These are phyloP conservation scores for Pteronotus mesoamericanus DNA, from an alignment of 2,797 vertebrate genomes.

Conservation along the genomic window DNA sequence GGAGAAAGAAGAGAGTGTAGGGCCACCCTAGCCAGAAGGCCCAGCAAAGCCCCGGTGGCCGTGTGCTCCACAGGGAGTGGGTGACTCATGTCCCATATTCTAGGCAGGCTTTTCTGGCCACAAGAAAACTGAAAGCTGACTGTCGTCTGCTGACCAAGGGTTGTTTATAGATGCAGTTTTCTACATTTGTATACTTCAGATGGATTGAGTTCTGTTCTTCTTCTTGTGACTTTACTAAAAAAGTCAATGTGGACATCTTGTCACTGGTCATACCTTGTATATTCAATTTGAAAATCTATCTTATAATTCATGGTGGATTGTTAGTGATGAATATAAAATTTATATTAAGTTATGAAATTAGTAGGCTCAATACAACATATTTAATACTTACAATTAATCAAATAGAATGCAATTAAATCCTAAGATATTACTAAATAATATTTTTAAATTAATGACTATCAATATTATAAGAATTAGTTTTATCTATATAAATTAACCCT, in stretches of 20 bases:
- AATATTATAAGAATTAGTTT: constrained; percentile 31
- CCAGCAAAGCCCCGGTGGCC: background rate
- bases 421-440: background rate
- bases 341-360: background rate
- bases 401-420: background rate
- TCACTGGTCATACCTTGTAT: background rate
- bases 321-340: constrained; percentile 2
- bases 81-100: background rate
- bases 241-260: background rate
- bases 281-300: constrained; percentile 19
- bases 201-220: background rate
- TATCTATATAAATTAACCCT: background rate
- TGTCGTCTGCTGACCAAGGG: background rate
- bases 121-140: background rate
- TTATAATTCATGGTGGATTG: background rate
- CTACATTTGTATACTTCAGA: background rate
- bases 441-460: background rate
- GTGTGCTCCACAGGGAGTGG: too few species aligned
- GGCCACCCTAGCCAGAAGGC: background rate
- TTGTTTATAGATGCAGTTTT: background rate
- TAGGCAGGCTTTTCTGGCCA: background rate
- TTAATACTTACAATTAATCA: background rate
- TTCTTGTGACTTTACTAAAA: background rate
- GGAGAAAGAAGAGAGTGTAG: background rate
- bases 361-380: background rate